These are phyloP conservation scores for Drosophila planitibia DNA, from an alignment of 2,888 invertebrate species.

Conservation along the genomic window DNA sequence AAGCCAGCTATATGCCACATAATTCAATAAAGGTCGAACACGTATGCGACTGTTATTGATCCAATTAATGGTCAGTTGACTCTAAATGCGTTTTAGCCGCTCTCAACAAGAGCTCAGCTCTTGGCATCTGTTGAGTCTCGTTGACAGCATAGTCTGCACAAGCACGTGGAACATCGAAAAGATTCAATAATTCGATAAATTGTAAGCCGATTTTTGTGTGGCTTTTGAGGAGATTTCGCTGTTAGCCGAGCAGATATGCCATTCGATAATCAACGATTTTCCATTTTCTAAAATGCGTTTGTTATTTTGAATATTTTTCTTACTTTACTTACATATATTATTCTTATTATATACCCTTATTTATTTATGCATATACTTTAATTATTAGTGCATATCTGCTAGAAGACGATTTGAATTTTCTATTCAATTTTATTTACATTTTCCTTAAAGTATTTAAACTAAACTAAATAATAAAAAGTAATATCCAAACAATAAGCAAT, in stretches of 20 bases:
- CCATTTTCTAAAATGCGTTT: neutral
- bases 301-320: neutral
- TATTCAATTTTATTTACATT: neutral
- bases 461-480: neutral
- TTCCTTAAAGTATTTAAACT: neutral
- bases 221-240: neutral
- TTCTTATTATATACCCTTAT: neutral
- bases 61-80: neutral
- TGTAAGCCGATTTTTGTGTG: neutral
- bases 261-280: neutral
- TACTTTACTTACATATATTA: neutral
- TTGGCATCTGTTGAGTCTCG: neutral
- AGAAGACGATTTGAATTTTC: neutral
- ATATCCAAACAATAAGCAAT: neutral
- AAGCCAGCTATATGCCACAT: neutral
- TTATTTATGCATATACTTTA: neutral
- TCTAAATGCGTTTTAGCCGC: neutral
- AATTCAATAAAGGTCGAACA: constrained; percentile 1
- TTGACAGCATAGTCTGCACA: neutral
- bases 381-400: neutral
- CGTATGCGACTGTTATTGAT: neutral
- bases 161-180: neutral
- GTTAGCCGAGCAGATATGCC: neutral
- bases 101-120: neutral
- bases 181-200: neutral